A percentile compares a stretch with the other conserved stretches of the same genome.
Evolutionary conservation across 2,113 vertebrate species (phyloP).

Genomic region (Scalopus aquaticus): DNA sequence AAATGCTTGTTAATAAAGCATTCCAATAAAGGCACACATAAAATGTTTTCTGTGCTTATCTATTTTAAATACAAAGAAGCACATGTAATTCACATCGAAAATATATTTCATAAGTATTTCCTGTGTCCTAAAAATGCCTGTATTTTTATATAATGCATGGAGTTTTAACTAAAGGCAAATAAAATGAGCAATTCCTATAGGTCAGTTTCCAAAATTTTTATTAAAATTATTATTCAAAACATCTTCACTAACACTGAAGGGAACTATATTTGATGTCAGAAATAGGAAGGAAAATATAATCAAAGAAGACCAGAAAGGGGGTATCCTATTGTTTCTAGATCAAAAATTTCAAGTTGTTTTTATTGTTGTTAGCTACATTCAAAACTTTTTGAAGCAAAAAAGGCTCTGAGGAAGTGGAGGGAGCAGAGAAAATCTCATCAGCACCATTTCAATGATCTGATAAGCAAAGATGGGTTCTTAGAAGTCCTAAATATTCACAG

Average conservation of each 20-base stretch:
- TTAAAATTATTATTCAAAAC: constrained; percentile 12
- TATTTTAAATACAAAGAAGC: neutral
- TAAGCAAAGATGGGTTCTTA: neutral
- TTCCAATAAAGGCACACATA: neutral
- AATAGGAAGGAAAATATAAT: neutral
- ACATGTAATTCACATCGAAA: neutral
- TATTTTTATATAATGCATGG: neutral
- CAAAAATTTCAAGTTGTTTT: neutral
- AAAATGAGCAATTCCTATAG: neutral
- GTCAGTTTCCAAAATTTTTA: constrained; percentile 6
- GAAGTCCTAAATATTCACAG: neutral
- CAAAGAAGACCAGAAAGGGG: neutral
- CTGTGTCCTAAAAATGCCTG: neutral
- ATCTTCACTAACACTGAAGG: neutral
- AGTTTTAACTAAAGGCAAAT: neutral
- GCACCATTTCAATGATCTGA: neutral
- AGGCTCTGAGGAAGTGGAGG: no score
- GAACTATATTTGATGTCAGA: neutral
- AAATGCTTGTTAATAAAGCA: constrained; percentile 8
- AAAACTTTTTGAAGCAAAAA: neutral
- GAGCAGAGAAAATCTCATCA: neutral
- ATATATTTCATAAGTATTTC: constrained; percentile 6
- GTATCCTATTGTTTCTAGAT: neutral
- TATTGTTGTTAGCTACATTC: neutral
- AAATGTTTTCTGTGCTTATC: neutral